Percentiles rank a stretch among this genome's conserved stretches.
These are phyloP conservation scores for Camponotus pennsylvanicus DNA, from an alignment of 1,140 invertebrate genomes.

Conservation along the genomic window DNA sequence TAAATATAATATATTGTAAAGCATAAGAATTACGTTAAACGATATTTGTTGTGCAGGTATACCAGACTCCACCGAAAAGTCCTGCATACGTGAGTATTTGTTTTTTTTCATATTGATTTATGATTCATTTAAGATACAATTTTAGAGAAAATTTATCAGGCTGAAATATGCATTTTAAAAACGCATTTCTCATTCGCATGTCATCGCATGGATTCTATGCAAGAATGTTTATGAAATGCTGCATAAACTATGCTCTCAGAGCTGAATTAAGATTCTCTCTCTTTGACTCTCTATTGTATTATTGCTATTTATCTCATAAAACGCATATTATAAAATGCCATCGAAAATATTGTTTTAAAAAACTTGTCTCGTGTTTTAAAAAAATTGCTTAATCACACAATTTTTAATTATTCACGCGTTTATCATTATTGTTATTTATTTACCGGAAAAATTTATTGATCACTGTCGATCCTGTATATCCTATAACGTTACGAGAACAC, in stretches of 20 bases:
- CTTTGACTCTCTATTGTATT: too few relatives aligned
- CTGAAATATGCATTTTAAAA: constrained; percentile 4
- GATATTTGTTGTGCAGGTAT: constrained; percentile 65
- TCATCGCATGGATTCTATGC: constrained; percentile 32
- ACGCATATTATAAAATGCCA: not conserved
- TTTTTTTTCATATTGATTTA: constrained; percentile 19
- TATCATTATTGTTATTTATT: constrained; percentile 14
- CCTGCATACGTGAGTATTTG: constrained; percentile 81
- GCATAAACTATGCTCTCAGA: not conserved
- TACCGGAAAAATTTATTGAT: constrained; percentile 30
- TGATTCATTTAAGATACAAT: constrained; percentile 22
- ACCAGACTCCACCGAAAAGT: constrained; percentile 78
- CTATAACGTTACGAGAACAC: constrained; percentile 31
- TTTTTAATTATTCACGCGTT: constrained; percentile 11
- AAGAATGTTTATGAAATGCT: not conserved
- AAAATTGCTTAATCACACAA: constrained; percentile 3
- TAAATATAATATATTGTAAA: too few relatives aligned
- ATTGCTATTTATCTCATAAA: too few relatives aligned
- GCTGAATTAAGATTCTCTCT: not conserved
- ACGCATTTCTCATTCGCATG: constrained; percentile 46
- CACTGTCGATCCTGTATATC: not conserved
- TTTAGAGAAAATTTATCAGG: constrained; percentile 16
- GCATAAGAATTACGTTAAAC: not conserved
- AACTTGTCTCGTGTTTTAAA: not conserved
- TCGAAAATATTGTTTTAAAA: not conserved